Evolutionary conservation across 2,113 vertebrate species (phyloP), one percentile per base, ranked within the genome.

Genomic region (Malurus melanocephalus): DNA sequence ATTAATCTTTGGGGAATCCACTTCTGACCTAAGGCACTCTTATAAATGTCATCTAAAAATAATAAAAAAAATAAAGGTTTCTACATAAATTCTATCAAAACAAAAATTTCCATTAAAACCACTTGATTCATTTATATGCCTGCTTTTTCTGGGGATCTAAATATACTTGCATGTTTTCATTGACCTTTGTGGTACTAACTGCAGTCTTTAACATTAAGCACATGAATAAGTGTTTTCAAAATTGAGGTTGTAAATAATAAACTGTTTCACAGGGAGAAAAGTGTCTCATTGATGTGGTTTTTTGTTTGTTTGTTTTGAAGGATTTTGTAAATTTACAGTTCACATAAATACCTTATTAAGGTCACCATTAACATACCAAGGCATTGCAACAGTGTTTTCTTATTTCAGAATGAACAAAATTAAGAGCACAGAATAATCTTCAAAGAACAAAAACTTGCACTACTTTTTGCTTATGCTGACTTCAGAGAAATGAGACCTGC

Each of bases 271-370:
- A 46, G 68, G 32, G 61, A 91, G 68, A 88, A 92, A 86, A 74
- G 57, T 60, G 61, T 64, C 76, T 75, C 32, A 75, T 49, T 94
- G 76, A 92, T 94, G 91, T 92, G 89, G 79, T 5, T 66, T 88
- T 75, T 82, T 87, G 66, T 94, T 94, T 94, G 80, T 93, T 93
- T 95, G 72, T 95, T 94, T 95, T 94, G 79, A 94, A 88, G 48
- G 72, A 60, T 87, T 91, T 64, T 92, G 45, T 78, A 86, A 92
- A 94, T 93, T 91, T 94, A 80, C 38, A 68, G 65, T 65, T 83
- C 90, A 84, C 72, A 75, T 88, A 91, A 95, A 89, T 91, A 72
- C 86, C 69, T 75, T 83, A 73, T 30, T 90, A 89, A 89, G 60
- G 80, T 56, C 0, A 0, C 32, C 49, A 85, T 91, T 92, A 91